These are phyloP conservation scores for Tenodera sinensis DNA, from an alignment of 2,888 invertebrate genomes.

Conservation along the genomic window DNA sequence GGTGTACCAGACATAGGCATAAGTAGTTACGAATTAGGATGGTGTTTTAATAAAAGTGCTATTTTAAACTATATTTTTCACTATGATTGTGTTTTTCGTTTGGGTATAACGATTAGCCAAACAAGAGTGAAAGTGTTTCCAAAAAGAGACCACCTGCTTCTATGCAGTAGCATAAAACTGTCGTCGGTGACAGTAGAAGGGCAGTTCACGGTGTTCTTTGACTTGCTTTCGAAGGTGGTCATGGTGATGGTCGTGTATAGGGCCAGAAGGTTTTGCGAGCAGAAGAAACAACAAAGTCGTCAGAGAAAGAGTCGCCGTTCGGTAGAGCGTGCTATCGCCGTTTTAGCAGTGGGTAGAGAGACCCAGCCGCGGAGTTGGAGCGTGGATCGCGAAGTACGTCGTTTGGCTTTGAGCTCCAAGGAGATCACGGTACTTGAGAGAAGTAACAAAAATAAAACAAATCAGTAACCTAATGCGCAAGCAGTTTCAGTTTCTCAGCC, in stretches of 20 bases:
- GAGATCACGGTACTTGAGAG: slow-evolving; percentile 13
- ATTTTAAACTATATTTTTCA: not conserved
- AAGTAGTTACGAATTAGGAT: not conserved
- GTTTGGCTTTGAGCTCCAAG: not conserved
- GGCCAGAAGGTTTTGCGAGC: slow-evolving; percentile 14
- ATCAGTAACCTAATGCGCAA: not conserved
- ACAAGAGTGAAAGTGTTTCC: not conserved
- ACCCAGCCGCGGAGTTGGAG: not conserved
- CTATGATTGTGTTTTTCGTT: not conserved
- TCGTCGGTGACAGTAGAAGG: not conserved
- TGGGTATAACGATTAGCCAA: not conserved
- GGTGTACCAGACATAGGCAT: not conserved
- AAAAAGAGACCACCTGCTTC: not conserved
- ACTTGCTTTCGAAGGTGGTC: not conserved
- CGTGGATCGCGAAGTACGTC: not conserved
- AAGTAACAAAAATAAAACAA: not conserved
- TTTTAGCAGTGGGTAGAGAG: not conserved
- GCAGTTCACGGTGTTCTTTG: not conserved
- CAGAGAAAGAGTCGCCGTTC: slow-evolving; percentile 14
- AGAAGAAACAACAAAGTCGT: slow-evolving; percentile 16
- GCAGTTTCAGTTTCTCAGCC: not conserved
- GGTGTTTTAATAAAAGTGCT: not conserved
- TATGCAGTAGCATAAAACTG: not conserved
- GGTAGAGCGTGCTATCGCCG: not conserved
- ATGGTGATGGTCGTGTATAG: slow-evolving; percentile 15